phyloP scores from a whole-genome alignment of 2,113 vertebrate genomes.

The Rattus norvegicus region GRCr8 NC_086039.1:142751501-142752000 shows the following conservation, averaged over 20 bases:
- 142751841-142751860: conserved; percentile 31
- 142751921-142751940: conserved; percentile 10
- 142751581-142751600: conserved; percentile 51
- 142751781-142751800: neutral
- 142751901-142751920: conserved; percentile 30
- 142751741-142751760: conserved; percentile 50
- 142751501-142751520: neutral
- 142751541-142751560: conserved; percentile 11
- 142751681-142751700: conserved; percentile 10
- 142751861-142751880: conserved; percentile 2
- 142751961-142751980: conserved; percentile 28
- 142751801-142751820: neutral
- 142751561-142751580: conserved; percentile 37
- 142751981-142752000: conserved; percentile 12
- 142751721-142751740: neutral
- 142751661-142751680: conserved; percentile 46
- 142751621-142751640: conserved; percentile 22
- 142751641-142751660: conserved; percentile 35
- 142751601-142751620: conserved; percentile 23
- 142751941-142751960: conserved; percentile 38
- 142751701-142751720: conserved; percentile 29
- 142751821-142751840: conserved; percentile 5
- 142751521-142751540: conserved; percentile 5
- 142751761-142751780: neutral
- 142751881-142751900: conserved; percentile 21